These are phyloP conservation scores for Channa argus DNA, from an alignment of 2,113 vertebrate genomes.

Conservation along the genomic window DNA sequence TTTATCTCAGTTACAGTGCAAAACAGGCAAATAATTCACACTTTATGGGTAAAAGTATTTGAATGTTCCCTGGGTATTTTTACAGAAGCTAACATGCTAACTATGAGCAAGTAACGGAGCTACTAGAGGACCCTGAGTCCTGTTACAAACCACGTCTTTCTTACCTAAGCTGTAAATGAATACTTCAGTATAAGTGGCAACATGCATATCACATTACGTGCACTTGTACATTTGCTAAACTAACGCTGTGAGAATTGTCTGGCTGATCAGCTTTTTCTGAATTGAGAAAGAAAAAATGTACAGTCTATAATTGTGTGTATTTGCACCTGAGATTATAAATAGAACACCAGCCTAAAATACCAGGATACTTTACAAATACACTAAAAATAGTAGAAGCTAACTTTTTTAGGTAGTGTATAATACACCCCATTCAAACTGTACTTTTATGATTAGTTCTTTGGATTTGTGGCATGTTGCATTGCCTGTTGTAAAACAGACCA, in stretches of 20 bases:
- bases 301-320: no score
- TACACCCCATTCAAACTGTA: no score
- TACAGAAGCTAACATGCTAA: not conserved
- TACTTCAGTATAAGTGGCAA: not conserved
- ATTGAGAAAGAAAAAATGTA: no score
- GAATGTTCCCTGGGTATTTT: not conserved
- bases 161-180: not conserved
- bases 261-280: no score
- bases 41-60: no score
- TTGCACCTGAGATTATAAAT: no score
- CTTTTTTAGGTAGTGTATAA: no score
- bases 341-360: no score
- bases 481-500: not conserved
- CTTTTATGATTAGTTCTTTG: not conserved
- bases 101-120: not conserved
- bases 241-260: not conserved
- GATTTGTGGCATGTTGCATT: not conserved
- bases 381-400: no score
- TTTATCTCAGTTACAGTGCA: not conserved
- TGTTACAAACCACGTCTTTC: not conserved
- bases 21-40: not conserved
- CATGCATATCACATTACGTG: not conserved
- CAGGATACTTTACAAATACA: no score
- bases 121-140: not conserved
- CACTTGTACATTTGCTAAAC: fast-evolving